phyloP scores from a whole-genome alignment of 2,888 invertebrate species.

The Unio pictorum region DNA sequence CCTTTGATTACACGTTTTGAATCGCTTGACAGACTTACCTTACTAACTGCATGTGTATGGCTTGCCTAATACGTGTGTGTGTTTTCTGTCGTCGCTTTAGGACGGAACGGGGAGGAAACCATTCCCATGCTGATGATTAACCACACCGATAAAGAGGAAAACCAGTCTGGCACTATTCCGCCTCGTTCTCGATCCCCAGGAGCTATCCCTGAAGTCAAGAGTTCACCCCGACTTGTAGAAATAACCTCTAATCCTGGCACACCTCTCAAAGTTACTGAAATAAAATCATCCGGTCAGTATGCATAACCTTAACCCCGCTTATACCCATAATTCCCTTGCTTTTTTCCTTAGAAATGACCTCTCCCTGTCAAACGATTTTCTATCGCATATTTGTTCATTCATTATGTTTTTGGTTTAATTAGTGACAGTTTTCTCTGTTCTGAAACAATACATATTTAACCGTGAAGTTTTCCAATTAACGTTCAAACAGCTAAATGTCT shows the following conservation, averaged over 20 bases:
- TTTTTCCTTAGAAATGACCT: too few species aligned
- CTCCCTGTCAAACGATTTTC: too few species aligned
- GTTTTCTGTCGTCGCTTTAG: slow-evolving; percentile 25
- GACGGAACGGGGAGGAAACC: slow-evolving; percentile 67
- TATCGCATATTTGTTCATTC: too few species aligned
- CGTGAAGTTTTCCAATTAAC: too few species aligned
- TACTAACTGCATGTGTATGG: slow-evolving; percentile 11
- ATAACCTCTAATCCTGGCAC: slow-evolving; percentile 60
- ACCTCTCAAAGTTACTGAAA: slow-evolving; percentile 60
- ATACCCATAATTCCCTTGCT: background rate
- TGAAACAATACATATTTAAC: too few species aligned
- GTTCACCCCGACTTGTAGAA: slow-evolving; percentile 58
- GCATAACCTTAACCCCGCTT: slow-evolving; percentile 4
- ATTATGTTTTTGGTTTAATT: too few species aligned
- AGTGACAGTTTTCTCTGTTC: too few species aligned
- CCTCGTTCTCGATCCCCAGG: slow-evolving; percentile 43
- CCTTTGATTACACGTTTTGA: background rate
- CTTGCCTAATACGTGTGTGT: slow-evolving; percentile 19
- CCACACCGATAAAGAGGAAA: slow-evolving; percentile 58
- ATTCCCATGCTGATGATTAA: slow-evolving; percentile 70
- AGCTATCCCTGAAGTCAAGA: slow-evolving; percentile 39
- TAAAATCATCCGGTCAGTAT: slow-evolving; percentile 57
- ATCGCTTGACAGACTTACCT: background rate
- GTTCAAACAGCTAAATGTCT: too few species aligned
- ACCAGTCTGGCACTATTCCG: slow-evolving; percentile 26